Evolutionary conservation across 2,888 invertebrate genomes (phyloP).

Genomic region (Dasypogon diadema): DNA sequence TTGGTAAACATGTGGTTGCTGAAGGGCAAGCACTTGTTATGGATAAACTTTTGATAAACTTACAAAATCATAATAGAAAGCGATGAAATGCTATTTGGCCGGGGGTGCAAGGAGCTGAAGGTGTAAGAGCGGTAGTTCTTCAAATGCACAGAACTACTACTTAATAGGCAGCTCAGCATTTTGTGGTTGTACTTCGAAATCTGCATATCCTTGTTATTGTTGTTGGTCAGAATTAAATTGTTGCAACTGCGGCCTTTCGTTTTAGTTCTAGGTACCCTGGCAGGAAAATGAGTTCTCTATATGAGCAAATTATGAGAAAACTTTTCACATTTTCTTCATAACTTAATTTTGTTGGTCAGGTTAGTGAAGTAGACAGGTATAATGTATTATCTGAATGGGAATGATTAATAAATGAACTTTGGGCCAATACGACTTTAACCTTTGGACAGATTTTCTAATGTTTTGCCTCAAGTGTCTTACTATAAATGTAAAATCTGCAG

Average conservation of each 20-base stretch:
- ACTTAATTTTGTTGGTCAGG: constrained; percentile 13
- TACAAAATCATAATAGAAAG: neutral
- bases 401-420: no score
- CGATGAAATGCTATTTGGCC: neutral
- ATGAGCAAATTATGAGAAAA: constrained; percentile 32
- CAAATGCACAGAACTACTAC: neutral
- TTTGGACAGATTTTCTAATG: no score
- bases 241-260: neutral
- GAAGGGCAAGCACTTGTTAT: constrained; percentile 15
- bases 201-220: neutral
- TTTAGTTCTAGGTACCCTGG: neutral
- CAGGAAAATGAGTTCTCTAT: constrained; percentile 14
- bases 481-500: no score
- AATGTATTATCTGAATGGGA: neutral
- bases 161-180: neutral
- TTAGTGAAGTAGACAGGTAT: neutral
- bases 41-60: neutral
- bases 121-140: neutral
- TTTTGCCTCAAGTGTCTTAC: no score
- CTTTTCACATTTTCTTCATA: constrained; percentile 27
- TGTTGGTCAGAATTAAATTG: neutral
- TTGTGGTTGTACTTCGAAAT: neutral
- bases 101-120: neutral
- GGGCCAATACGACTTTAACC: no score
- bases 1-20: neutral